Conservation (phyloP, 2,113 vertebrate genomes). For the Hydrolagus affinis region DNA sequence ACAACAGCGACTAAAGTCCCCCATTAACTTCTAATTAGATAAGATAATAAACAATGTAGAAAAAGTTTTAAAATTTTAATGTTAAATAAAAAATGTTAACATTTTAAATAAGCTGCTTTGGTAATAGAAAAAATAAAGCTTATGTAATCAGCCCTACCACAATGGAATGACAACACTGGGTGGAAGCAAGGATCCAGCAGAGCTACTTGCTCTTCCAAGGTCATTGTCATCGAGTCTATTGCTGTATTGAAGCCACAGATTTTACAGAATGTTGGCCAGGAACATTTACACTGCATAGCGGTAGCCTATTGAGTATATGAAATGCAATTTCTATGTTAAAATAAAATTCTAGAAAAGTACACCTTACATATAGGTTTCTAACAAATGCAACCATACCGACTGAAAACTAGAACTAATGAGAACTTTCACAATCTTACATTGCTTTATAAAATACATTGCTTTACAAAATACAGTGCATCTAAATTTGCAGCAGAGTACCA, state of each 20-base stretch:
- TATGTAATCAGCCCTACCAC: constrained; percentile 53
- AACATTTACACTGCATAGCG: background rate
- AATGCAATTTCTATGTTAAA: constrained; percentile 10
- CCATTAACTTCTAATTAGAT: background rate
- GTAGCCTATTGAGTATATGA: background rate
- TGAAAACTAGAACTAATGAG: background rate
- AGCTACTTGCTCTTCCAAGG: constrained; percentile 46
- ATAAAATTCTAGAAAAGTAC: background rate
- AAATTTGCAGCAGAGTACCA: too few species aligned
- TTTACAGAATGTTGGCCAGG: constrained; percentile 2
- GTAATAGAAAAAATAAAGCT: background rate
- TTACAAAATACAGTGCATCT: too few species aligned
- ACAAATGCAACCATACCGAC: background rate
- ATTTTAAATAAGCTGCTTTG: background rate
- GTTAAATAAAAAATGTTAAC: too few species aligned
- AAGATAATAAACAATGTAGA: background rate
- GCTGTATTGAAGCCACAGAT: background rate
- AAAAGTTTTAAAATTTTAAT: background rate
- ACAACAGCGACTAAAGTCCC: background rate
- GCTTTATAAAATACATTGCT: too few species aligned
- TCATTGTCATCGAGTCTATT: constrained; percentile 37
- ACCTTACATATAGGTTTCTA: background rate
- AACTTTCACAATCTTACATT: background rate
- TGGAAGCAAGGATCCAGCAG: constrained; percentile 57
- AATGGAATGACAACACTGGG: constrained; percentile 55